Base-by-base conservation (phyloP, 64 coral and sea anemone genomes). In the Montipora foliosa region DNA sequence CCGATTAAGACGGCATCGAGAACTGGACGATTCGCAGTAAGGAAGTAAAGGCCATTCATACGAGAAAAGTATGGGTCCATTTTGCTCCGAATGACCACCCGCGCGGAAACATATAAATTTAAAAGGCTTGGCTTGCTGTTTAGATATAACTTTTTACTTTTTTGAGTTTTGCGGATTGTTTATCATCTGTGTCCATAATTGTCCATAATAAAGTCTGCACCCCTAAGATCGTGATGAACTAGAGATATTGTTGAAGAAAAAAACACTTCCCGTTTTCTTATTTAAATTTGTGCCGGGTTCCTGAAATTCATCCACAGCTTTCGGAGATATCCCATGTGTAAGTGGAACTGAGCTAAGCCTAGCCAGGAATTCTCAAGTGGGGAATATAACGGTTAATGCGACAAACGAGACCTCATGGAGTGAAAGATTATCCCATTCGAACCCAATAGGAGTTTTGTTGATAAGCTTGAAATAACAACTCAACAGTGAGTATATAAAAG, bases 141-240 rank as follows among this genome's bases (percentile, higher is more conserved):
- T 86, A 46, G 62, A 86, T 86, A 86, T 86, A 86, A 86, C 82
- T 86, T 86, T 68, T 67, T 47, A 69, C 61, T 69, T 84, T 22
- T 86, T 86, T 86, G 17, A 17, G 62, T 70, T 47, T 51, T 49
- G 64, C 10, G 66, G 82, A 86, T 86, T 86, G 82, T 86, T 86
- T 86, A 86, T 86, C 82, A 86, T 44, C 64, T 86, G 24, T 49
- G 44, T 71, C 66, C 37, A 37, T 86, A 72, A 86, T 86, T 86
- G 80, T 71, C 29, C 82, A 46, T 86, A 86, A 86, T 86, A 71
- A 86, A 70, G 68, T 47, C 47, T 49, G 5, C 47, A 71, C 20
- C 45, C 50, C n/a, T 50, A 70, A 44, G 17, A 12, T 71, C 2
- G 44, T 17, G 0, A 49, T 49, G 4, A 72, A 16, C 19, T 8